A percentile compares a stretch with the other conserved stretches of the same genome.
Conservation (phyloP, 2,113 vertebrate species). For the Nothoprocta perdicaria region DNA sequence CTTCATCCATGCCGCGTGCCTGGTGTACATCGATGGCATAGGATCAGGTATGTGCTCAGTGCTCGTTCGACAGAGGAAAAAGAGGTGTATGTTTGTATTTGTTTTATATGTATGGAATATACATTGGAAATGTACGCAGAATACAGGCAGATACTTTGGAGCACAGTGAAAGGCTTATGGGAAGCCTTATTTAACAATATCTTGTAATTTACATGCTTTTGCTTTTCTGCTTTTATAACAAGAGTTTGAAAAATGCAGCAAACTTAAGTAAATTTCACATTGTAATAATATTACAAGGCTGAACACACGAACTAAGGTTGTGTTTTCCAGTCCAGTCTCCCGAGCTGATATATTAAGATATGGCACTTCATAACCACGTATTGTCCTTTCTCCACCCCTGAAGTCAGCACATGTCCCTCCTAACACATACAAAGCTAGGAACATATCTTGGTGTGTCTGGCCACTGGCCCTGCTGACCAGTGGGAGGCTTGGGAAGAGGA, state of each 20-base stretch:
- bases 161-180: background rate
- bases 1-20: conserved; percentile 93
- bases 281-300: background rate
- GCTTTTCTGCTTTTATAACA: background rate
- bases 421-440: background rate
- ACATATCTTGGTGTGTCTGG: background rate
- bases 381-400: background rate
- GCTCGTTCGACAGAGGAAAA: background rate
- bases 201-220: background rate
- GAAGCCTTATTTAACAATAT: background rate
- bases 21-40: conserved; percentile 93
- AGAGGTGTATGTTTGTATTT: background rate
- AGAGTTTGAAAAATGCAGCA: background rate
- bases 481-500: background rate
- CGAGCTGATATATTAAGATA: background rate
- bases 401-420: background rate
- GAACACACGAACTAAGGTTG: background rate
- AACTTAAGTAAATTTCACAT: background rate
- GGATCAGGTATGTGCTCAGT: conserved; percentile 87
- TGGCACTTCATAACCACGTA: background rate
- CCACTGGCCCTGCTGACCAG: background rate
- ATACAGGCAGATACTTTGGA: background rate
- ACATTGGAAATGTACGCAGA: background rate
- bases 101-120: background rate
- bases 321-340: background rate